Base-by-base conservation (phyloP, 2,797 vertebrate species). In the Agapornis canus region DNA sequence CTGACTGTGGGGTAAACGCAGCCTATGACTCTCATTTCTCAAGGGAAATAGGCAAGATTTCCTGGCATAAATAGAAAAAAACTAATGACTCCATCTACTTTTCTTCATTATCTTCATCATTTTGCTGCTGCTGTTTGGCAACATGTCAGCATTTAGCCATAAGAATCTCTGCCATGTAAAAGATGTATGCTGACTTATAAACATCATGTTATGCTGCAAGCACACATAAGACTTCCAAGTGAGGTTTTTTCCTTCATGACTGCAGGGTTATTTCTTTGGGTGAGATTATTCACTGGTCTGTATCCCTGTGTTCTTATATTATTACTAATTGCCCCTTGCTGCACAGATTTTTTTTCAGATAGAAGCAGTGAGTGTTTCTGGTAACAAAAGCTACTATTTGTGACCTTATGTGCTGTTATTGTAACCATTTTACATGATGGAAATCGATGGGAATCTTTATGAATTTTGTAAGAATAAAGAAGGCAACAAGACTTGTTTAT, bases 61-160 rank as follows among this genome's bases (percentile, higher is more conserved):
- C 72, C 59, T 84, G 73, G 47, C 61, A 86, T 42, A 79, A 89
- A 79, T 19, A 69, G 59, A 9, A 31, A 51, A 42, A 87, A 91
- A 79, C 15, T 48, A 69, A 72, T 59, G 21, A 64, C 37, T 86
- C 17, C 22, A 18, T 63, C 69, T 88, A 83, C 87, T 79, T 83
- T 76, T 90, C 73, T 54, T 89, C 80, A 63, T 94, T 81, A 81
- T 81, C 49, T 31, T 22, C 83, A 71, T 88, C 22, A 60, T 95
- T 86, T 76, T 94, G 40, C 47, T 71, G 77, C 70, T 82, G n/a
- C 66, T 75, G 32, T 95, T 86, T 47, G 71, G 27, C 7, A 94
- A 45, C 39, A 9, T 22, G n/a, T 71, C 70, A 85, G 13, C 25
- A 79, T 86, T 83, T 83, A 77, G 27, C 35, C 18, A 54, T 76